Base-by-base conservation (phyloP, 2,113 vertebrate species). In the Gavia stellata region DNA sequence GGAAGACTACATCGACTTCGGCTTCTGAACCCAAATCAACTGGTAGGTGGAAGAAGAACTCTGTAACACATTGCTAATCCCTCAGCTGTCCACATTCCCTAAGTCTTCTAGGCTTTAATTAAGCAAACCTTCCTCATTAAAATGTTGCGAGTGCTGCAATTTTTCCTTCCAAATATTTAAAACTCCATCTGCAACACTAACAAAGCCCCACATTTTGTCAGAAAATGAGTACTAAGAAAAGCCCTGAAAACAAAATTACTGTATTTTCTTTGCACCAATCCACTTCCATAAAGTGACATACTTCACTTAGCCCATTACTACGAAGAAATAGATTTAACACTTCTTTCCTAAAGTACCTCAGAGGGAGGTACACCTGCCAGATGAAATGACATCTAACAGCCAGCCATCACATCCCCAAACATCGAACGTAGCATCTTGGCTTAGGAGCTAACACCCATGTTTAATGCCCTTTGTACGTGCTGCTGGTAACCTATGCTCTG, bases 51-150 rank as follows among this genome's bases (percentile, higher is more conserved):
- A 82, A 88, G 26, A 85, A 49, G 12, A 91, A 73, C 73, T 91
- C 86, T 28, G n/a, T 61, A 90, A 56, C 17, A 59, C 40, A 33
- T 24, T 55, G 73, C 74, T 77, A 87, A 92, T 66, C 62, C 53
- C n/a, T 91, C 62, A 85, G 24, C 45, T 84, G 58, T 77, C 74
- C 47, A 66, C 53, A 66, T 85, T 89, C 58, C 38, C 59, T 4
- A 66, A 42, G 0, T 74, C 38, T 93, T 94, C 26, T 7, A 55
- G 1, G 29, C n/a, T 80, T 94, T 91, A 96, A 95, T 95, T 92
- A 97, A 58, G 66, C 33, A 81, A 96, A 94, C 31, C 14, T 13
- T 59, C 33, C 70, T 94, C 87, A 95, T 95, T 95, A 96, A 94
- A 94, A 95, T 66, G n/a, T 68, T 91, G 74, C 1, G 0, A 90